Conservation (phyloP, 2,797 vertebrate species). For the Fratercula arctica region DNA sequence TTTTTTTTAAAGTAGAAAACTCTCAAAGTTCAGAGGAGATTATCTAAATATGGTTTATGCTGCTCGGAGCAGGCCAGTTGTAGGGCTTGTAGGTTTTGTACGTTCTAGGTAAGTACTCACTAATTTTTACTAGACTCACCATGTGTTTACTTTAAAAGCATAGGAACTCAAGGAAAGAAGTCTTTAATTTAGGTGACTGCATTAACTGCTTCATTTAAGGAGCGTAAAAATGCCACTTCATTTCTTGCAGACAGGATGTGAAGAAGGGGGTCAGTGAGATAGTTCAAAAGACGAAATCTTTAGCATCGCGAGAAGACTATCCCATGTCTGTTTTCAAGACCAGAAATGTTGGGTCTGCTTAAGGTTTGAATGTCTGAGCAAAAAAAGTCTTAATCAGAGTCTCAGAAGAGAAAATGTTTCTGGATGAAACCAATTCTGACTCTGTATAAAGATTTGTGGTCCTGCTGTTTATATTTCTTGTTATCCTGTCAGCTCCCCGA, state of each 20-base stretch:
- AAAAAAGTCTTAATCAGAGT: neutral
- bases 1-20: neutral
- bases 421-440: neutral
- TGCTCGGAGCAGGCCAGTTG: neutral
- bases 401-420: neutral
- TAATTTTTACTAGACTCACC: neutral
- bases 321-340: neutral
- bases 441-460: neutral
- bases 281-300: neutral
- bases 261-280: neutral
- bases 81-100: neutral
- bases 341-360: neutral
- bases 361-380: neutral
- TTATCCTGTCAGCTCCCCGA: neutral
- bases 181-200: neutral
- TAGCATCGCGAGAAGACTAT: fast-evolving
- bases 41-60: neutral
- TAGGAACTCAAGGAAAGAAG: neutral
- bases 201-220: neutral
- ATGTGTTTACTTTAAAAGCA: neutral
- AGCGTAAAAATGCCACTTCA: neutral
- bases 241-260: neutral
- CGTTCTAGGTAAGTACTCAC: neutral
- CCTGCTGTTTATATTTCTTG: neutral
- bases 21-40: neutral